Evolutionary conservation across 2,888 invertebrate species (phyloP).

Genomic region (Furcula furcula): DNA sequence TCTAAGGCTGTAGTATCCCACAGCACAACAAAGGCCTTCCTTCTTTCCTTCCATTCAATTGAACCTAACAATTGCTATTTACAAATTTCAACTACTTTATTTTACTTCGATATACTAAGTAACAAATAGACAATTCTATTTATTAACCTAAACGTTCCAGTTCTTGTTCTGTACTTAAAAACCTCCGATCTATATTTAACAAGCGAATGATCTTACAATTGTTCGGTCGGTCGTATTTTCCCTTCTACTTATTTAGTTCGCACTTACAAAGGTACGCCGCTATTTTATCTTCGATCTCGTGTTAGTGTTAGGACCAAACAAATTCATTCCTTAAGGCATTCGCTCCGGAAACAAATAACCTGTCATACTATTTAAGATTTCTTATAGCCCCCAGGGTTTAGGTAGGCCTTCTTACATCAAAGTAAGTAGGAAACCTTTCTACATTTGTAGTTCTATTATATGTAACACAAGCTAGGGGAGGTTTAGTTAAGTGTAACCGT

Average conservation of each 20-base stretch:
- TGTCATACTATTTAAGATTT: conserved; percentile 4
- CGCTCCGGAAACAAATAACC: conserved; percentile 2
- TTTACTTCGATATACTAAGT: too few species aligned
- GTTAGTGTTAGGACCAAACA: conserved; percentile 4
- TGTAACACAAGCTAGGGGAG: neutral
- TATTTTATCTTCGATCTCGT: conserved; percentile 1
- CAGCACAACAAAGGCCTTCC: too few species aligned
- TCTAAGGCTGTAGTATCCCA: too few species aligned
- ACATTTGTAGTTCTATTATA: conserved; percentile 1
- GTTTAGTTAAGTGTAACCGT: conserved; percentile 10
- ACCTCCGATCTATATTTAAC: conserved; percentile 6
- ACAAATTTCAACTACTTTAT: too few species aligned
- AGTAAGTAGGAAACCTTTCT: conserved; percentile 4
- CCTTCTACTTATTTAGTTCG: conserved; percentile 2
- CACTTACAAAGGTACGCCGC: neutral
- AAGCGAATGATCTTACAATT: neutral
- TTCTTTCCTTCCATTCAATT: too few species aligned
- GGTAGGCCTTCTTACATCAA: too few species aligned
- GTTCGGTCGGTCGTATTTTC: conserved; percentile 2
- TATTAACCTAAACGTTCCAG: too few species aligned
- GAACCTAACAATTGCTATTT: too few species aligned
- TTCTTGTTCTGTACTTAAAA: too few species aligned
- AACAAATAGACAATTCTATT: too few species aligned
- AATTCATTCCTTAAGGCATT: conserved; percentile 1
- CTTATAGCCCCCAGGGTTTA: conserved; percentile 6